Evolutionary conservation across 2,888 invertebrate species (phyloP).

Genomic region (Pristionchus maxplancki): DNA sequence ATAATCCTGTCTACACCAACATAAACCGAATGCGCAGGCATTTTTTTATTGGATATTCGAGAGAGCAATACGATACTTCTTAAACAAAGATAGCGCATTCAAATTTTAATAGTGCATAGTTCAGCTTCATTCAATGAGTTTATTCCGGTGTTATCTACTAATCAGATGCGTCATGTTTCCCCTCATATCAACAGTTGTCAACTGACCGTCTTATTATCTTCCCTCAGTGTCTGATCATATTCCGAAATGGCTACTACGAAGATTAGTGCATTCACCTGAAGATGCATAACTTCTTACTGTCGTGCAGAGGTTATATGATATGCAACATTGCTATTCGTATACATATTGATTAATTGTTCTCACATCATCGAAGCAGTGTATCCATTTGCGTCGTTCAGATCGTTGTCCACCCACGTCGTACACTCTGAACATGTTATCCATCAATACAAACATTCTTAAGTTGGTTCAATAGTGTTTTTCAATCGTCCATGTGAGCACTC

Average conservation of each 20-base stretch:
- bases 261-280: slow-evolving; percentile 65
- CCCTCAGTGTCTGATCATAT: slow-evolving; percentile 69
- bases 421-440: slow-evolving; percentile 53
- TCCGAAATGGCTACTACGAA: slow-evolving; percentile 73
- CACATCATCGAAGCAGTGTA: slow-evolving; percentile 73
- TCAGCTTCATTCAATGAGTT: too few relatives aligned
- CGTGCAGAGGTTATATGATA: slow-evolving; percentile 98
- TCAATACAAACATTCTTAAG: neutral
- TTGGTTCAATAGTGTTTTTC: neutral
- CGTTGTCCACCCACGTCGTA: slow-evolving; percentile 74
- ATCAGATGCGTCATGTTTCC: too few relatives aligned
- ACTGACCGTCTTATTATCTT: slow-evolving; percentile 67
- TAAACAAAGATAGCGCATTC: too few relatives aligned
- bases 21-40: too few relatives aligned
- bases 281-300: slow-evolving; percentile 83
- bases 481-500: neutral
- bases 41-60: too few relatives aligned
- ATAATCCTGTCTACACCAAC: too few relatives aligned
- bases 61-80: too few relatives aligned
- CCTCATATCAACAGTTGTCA: neutral
- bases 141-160: too few relatives aligned
- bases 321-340: too few relatives aligned
- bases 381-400: slow-evolving; percentile 74
- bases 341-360: neutral
- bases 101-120: too few relatives aligned